phyloP scores from a whole-genome alignment of 2,113 vertebrate species.

The Myiagra hebetior region DNA sequence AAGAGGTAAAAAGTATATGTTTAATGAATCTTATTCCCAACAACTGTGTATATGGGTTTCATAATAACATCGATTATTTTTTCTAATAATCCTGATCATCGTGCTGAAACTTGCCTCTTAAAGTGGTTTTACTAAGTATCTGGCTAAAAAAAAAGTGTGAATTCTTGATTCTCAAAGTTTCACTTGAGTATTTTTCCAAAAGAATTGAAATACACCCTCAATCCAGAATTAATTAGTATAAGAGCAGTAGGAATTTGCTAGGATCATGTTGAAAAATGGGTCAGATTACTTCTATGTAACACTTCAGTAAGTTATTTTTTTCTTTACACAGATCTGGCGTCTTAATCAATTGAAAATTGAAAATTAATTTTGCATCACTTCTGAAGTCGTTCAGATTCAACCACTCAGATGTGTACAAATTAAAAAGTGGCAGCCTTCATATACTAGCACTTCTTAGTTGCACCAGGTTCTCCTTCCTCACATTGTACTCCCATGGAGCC shows the following conservation, averaged over 20 bases:
- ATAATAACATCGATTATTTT: not conserved
- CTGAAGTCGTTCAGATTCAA: not conserved
- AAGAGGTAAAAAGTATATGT: not conserved
- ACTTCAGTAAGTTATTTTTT: not conserved
- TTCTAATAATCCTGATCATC: not conserved
- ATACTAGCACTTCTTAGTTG: fast-evolving
- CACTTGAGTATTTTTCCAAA: not conserved
- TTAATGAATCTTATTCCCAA: not conserved
- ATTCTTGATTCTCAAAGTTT: not conserved
- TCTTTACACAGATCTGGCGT: no score
- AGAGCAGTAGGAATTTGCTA: not conserved
- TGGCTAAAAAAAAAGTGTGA: not conserved
- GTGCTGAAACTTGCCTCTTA: not conserved
- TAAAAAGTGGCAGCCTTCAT: not conserved
- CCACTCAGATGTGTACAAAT: not conserved
- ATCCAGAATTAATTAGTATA: not conserved
- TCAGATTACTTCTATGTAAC: not conserved
- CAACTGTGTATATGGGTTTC: not conserved
- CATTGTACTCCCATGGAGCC: constrained; percentile 16
- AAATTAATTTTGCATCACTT: not conserved
- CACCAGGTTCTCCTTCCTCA: constrained; percentile 32
- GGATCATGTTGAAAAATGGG: not conserved
- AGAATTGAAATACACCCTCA: not conserved
- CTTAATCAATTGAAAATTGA: not conserved
- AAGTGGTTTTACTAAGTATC: not conserved